Evolutionary conservation across 2,888 invertebrate genomes (phyloP).

Genomic region (Spisula subtruncata): DNA sequence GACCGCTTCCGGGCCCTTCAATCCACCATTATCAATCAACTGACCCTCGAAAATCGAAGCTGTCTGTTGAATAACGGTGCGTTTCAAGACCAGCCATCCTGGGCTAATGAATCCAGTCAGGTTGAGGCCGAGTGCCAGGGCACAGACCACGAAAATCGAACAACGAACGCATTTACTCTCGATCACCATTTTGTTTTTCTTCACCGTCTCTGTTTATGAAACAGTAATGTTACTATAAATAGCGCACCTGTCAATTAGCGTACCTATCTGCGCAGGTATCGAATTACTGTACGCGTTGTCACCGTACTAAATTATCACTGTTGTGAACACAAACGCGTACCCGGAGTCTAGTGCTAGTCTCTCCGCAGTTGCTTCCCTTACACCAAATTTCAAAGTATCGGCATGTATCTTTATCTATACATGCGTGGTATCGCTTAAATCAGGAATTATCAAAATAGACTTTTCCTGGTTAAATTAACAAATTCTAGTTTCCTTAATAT

Average conservation of each 20-base stretch:
- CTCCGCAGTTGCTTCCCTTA: too few relatives aligned
- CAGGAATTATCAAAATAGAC: too few relatives aligned
- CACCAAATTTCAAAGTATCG: too few relatives aligned
- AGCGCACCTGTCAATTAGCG: not conserved
- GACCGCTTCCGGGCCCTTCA: not conserved
- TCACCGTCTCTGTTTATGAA: not conserved
- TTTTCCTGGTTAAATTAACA: too few relatives aligned
- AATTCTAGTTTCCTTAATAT: too few relatives aligned
- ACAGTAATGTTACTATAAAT: conserved; percentile 8
- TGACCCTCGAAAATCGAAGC: conserved; percentile 19
- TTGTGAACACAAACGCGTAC: not conserved
- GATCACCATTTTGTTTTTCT: conserved; percentile 46
- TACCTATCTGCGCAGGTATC: conserved; percentile 16
- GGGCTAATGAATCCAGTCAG: conserved; percentile 52
- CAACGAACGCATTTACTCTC: conserved; percentile 38
- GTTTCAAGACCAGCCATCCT: conserved; percentile 61
- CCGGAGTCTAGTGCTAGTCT: not conserved
- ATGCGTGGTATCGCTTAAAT: too few relatives aligned
- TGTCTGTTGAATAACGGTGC: conserved; percentile 35
- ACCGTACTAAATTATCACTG: not conserved
- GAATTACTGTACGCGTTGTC: not conserved
- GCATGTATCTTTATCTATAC: too few relatives aligned
- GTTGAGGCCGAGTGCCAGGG: conserved; percentile 51
- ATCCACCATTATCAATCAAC: not conserved
- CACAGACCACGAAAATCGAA: conserved; percentile 42